phyloP scores from a whole-genome alignment of 2,888 invertebrate genomes.

The Pyrgus malvae region DNA sequence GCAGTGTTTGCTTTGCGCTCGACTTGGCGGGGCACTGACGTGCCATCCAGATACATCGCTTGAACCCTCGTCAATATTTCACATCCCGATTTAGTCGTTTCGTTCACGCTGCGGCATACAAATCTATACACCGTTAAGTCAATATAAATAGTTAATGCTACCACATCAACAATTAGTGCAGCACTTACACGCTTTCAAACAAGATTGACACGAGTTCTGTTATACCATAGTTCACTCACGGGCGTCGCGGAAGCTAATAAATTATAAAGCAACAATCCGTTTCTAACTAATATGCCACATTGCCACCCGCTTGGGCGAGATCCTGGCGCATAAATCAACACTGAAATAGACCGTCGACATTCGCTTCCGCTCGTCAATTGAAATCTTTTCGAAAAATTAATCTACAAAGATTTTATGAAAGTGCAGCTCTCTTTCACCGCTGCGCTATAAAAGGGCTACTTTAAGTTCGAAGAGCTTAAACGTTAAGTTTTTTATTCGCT shows the following conservation, averaged over 20 bases:
- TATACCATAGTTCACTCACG: slow-evolving; percentile 41
- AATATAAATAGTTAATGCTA: slow-evolving; percentile 35
- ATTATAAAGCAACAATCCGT: slow-evolving; percentile 63
- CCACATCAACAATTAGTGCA: slow-evolving; percentile 38
- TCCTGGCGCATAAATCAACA: slow-evolving; percentile 68
- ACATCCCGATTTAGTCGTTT: background rate
- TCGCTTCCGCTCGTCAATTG: slow-evolving; percentile 67
- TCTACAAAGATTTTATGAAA: slow-evolving; percentile 55
- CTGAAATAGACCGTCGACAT: slow-evolving; percentile 67
- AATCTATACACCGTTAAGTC: slow-evolving; percentile 26
- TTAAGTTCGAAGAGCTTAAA: slow-evolving; percentile 43
- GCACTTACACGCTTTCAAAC: slow-evolving; percentile 40
- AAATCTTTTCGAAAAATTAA: slow-evolving; percentile 55
- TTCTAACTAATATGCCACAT: slow-evolving; percentile 65
- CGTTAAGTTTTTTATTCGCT: slow-evolving; percentile 44
- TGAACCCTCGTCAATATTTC: slow-evolving; percentile 4
- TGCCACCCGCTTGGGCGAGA: slow-evolving; percentile 58
- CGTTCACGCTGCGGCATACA: slow-evolving; percentile 10
- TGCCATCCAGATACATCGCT: no score
- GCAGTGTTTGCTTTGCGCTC: no score
- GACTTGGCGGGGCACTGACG: no score
- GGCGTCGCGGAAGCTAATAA: slow-evolving; percentile 55
- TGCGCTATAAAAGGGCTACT: slow-evolving; percentile 47
- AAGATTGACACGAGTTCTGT: slow-evolving; percentile 45
- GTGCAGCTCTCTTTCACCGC: slow-evolving; percentile 43